Evolutionary conservation across 2,888 invertebrate species (phyloP), one percentile per base, ranked within the genome.

Genomic region (Heteropelma amictum): DNA sequence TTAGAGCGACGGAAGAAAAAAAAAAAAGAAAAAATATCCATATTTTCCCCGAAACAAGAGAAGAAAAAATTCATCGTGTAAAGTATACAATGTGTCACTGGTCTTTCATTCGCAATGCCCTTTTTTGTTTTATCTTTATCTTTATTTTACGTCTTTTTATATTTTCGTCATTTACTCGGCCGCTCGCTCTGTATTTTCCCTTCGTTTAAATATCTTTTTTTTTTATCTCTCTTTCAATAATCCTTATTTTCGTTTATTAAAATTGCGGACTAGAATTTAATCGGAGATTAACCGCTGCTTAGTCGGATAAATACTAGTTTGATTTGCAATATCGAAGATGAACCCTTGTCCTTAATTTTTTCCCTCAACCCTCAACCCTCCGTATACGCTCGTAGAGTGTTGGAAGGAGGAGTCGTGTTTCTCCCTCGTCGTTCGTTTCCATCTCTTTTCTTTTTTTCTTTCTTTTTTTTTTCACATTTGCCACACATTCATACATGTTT

Each of bases 251-350:
- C 68, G 79, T 80, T 81, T 77, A 72, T 63, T 63, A 76, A 72
- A 84, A 85, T 81, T 84, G 86, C 83, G 83, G 87, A 88, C 87
- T 88, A 88, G 87, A 88, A 87, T 85, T 87, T 87, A 86, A 87
- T 87, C 81, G 81, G 82, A 86, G 85, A 86, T 86, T 85, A 87
- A 87, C 87, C 82, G 81, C 83, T 82, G 85, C 85, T 87, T 86
- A 87, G 85, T 86, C 84, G 85, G 85, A 81, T 88, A 86, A 86
- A 87, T 85, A 86, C 86, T 87, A 87, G 84, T 88, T 88, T 87
- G 86, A 87, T 88, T 87, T 83, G 81, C 84, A 86, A 83, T 76
- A 83, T 85, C 84, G 84, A 85, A 82, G 84, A 82, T 83, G 80
- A 81, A 77, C 79, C 78, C 79, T 74, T 79, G 76, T 68, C 64